phyloP scores from a whole-genome alignment of 1,140 invertebrate species.

The Triops longicaudatus region DNA sequence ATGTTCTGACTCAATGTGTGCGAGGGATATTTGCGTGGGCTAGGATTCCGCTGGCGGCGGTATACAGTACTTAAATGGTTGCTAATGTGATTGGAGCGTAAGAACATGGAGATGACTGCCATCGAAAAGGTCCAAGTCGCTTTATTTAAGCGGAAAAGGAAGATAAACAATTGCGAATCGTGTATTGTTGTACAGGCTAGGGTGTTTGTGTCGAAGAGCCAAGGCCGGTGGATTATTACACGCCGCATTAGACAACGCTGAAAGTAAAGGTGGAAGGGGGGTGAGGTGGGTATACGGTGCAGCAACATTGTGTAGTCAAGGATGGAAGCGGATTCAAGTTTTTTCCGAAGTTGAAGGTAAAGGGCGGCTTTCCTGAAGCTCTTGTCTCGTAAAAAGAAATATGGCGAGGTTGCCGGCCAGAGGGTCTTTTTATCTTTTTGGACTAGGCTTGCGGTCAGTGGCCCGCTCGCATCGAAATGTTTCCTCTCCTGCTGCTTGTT shows the following conservation, averaged over 20 bases:
- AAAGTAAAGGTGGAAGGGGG: not conserved
- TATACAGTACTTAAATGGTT: too few relatives aligned
- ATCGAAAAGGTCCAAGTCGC: too few relatives aligned
- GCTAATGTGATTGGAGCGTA: too few relatives aligned
- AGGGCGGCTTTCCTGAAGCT: not conserved
- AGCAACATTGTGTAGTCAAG: not conserved
- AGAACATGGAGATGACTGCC: too few relatives aligned
- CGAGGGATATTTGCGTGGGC: too few relatives aligned
- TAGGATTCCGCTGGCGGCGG: too few relatives aligned
- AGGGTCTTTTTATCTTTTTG: not conserved
- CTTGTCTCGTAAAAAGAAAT: constrained; percentile 8
- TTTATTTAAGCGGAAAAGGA: too few relatives aligned
- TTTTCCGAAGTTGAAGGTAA: not conserved
- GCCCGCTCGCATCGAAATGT: not conserved
- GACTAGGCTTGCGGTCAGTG: not conserved
- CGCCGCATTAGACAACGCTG: not conserved
- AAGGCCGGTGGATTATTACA: not conserved
- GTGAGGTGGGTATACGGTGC: not conserved
- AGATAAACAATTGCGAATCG: too few relatives aligned
- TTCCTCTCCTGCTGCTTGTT: not conserved
- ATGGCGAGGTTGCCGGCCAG: constrained; percentile 4
- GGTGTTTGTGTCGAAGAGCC: not conserved
- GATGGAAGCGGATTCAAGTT: not conserved
- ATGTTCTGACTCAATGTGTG: too few relatives aligned
- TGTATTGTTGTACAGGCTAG: not conserved